Evolutionary conservation across 2,113 vertebrate species (phyloP), one percentile per base, ranked within the genome.

Genomic region (Mustela lutreola): DNA sequence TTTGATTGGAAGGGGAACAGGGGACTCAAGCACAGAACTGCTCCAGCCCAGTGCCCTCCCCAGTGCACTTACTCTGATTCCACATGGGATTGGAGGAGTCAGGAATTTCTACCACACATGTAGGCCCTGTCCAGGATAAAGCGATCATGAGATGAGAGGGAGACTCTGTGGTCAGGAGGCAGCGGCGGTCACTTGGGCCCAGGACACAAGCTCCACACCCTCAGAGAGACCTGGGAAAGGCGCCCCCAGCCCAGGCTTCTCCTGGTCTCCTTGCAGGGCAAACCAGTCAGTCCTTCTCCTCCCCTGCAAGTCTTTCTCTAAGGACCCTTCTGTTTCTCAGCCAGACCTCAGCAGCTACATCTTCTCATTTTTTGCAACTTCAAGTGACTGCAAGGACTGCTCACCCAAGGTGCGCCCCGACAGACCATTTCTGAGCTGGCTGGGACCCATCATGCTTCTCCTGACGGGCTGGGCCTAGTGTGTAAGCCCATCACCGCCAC

Each of bases 1-100:
- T 67, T 79, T 87, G 67, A 94, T 39, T 94, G 76, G 75, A 84
- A 83, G 63, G 62, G 84, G 45, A 87, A 86, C 75, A 73, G 24
- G 94, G 92, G 71, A 76, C 75, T 48, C 28, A 58, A 86, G 22
- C 45, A 10, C 11, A 75, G 71, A 73, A 15, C n/a, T 21, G 33
- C 50, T 45, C n/a, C 50, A 45, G 70, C 48, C 39, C 42, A 26
- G 26, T 26, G 7, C 82, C 60, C 11, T 76, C 82, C 24, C 71
- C 53, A 45, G 1, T n/a, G 71, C 22, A 60, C 45, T 62, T 56
- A 28, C 45, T 71, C 76, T 62, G 31, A 92, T 21, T 28, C 42
- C 45, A 81, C 26, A 2, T 7, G 22, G 1, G 15, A 60, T 24
- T 80, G 39, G 60, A 79, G 71, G 48, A 84, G 36, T 22, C 75